Base-by-base conservation (phyloP, 2,113 vertebrate genomes). In the Gobio gobio region DNA sequence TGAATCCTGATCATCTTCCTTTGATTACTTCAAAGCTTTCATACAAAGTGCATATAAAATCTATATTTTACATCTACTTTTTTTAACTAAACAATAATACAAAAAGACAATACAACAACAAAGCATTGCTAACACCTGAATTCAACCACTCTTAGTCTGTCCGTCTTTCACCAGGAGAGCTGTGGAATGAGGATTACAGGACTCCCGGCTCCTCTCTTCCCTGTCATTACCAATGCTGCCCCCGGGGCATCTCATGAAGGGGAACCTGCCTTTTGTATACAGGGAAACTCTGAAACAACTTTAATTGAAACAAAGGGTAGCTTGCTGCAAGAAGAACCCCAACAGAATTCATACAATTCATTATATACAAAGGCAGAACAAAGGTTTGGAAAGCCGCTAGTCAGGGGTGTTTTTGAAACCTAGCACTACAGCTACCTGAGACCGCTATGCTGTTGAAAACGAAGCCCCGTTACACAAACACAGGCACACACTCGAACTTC, bases 131-230 rank as follows among this genome's bases (percentile, higher is more conserved):
- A 68, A 80, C 76, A 86, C 68, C 68, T 83, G 56, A 47, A 49
- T 29, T 54, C 16, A 61, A 3, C 29, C n/a, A 64, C 82, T 73
- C 24, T 24, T 63, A 33, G 13, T 3, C 43, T 26, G 49, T 61
- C 49, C 33, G 4, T 49, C 77, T 77, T 33, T 85, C 73, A 70
- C 70, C 59, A 51, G 73, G 66, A 49, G 18, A 86, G 51, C 36
- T 14, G 16, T 51, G 68, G 75, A 87, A 83, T 83, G 59, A 68
- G 70, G 24, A 87, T 64, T 80, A 73, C 66, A 74, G 82, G 47
- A 47, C 14, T 70, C n/a, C 73, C 43, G 10, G 45, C 18, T 36
- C 26, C 24, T 43, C 24, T 43, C 49, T 20, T 45, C 47, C 16
- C 51, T 64, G 68, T 81, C 76, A 76, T 76, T 85, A 54, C 36